Evolutionary conservation across 2,888 invertebrate species (phyloP).

Genomic region (Sinopyrophorus schimmeli): DNA sequence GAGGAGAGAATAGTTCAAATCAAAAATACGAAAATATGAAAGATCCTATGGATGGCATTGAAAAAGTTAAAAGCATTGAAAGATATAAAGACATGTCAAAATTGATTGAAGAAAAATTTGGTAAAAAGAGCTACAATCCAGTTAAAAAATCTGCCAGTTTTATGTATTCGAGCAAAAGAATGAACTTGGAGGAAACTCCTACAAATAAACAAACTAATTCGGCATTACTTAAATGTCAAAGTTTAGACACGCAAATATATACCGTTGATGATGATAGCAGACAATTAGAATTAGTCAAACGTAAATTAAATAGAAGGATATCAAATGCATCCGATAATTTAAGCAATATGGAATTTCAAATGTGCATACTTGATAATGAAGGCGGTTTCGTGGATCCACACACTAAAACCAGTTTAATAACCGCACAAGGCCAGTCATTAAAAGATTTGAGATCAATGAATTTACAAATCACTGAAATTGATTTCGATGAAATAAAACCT

Average conservation of each 20-base stretch:
- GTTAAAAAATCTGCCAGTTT: conserved; percentile 53
- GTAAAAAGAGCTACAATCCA: conserved; percentile 52
- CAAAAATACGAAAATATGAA: conserved; percentile 53
- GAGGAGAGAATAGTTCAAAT: conserved; percentile 49
- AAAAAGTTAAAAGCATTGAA: conserved; percentile 71
- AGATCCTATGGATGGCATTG: conserved; percentile 64
- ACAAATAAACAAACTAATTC: conserved; percentile 40
- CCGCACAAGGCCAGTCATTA: conserved; percentile 36
- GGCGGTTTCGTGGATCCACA: conserved; percentile 33
- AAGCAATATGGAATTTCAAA: conserved; percentile 47
- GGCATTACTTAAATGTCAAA: conserved; percentile 49
- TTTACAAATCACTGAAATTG: conserved; percentile 37
- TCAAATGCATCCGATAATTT: conserved; percentile 45
- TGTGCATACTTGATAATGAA: conserved; percentile 48
- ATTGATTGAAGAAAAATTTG: conserved; percentile 69
- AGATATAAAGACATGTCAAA: conserved; percentile 74
- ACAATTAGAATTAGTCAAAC: conserved; percentile 15
- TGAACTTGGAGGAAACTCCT: conserved; percentile 44
- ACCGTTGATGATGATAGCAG: conserved; percentile 33
- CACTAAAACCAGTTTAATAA: conserved; percentile 24
- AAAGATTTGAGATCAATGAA: conserved; percentile 36
- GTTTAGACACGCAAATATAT: conserved; percentile 48
- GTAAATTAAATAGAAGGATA: conserved; percentile 17
- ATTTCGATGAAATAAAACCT: conserved; percentile 42
- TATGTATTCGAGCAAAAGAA: conserved; percentile 49